Evolutionary conservation across 1,140 invertebrate genomes (phyloP), one percentile per base, ranked within the genome.

Genomic region (Drosophila lacteicornis): DNA sequence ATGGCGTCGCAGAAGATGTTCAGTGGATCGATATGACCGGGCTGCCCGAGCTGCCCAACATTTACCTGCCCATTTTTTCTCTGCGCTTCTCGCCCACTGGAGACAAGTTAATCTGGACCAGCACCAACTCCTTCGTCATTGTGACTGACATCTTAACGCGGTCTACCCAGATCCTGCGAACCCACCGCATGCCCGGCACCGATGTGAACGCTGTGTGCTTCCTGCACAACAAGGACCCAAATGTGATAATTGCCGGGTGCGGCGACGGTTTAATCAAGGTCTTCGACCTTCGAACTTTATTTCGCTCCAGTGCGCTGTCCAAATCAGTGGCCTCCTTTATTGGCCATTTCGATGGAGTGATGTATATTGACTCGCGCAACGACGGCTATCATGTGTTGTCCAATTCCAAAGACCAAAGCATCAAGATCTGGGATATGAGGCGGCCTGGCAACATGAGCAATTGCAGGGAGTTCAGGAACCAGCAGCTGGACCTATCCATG

Each of bases 401-500:
- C 12, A 98, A 98, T 90, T 97, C 96, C 66, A 98, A 98, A 94
- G 97, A 98, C 93, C 97, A 98, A 93, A 96, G 95, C 9, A 97
- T 98, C 40, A 98, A 98, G 93, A 91, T 98, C 2, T 98, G 97
- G 97, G 97, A 98, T 87, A 94, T 97, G 62, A 93, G 97, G 58
- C 92, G 93, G 33, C 97, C 97, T 90, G 96, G 96, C 0, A 92
- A 93, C 70, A 8, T 60, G n/a, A 79, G 82, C 2, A 60, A 60
- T 33, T 79, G 81, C 36, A 55, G 58, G 19, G 63, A 36, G 6
- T 42, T 57, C 4, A 65, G 85, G 1, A 67, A 75, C 19, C 67
- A 79, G 51, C 85, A 81, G 33, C 2, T 59, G 25, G 40, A 84
- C 1, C 60, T 69, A 19, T n/a, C 75, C 22, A 63, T 81, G 93